Evolutionary conservation across 2,888 invertebrate genomes (phyloP), one percentile per base, ranked within the genome.

Genomic region (Polyommatus icarus): DNA sequence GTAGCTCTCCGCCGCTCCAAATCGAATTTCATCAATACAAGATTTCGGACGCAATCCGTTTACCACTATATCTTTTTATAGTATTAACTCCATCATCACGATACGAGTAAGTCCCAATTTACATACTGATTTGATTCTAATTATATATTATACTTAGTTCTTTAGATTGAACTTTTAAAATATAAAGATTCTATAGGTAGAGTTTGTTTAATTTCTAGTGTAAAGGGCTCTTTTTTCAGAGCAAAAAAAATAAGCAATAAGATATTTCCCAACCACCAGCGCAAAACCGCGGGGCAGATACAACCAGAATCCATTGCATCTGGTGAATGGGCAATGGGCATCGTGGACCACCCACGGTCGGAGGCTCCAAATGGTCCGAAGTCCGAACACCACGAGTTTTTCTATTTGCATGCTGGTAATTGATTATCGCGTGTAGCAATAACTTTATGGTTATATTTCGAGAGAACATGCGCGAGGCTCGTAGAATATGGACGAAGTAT

Each of bases 21-120:
- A 50, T 75, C 50, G 29, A 54, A 50, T 75, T 75, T 54, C 75
- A 29, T 75, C 75, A 75, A 67, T 67, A 67, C 67, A 67, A 67
- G 67, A 32, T 29, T 67, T 32, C 29, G 67, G 67, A 67, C 67
- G 29, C 29, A 67, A 67, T 67, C 29, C 67, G 67, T 67, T 67
- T 32, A 32, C 7, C 67, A 32, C 18, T 67, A 29, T 18, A 32
- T 15, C 67, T 67, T 24, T 29, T 67, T 24, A 67, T 29, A 6
- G 24, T 67, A 67, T 67, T 12, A 29, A 12, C 61, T 24, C 20
- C 4, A 61, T 61, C 61, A 61, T 61, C 24, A 61, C 61, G 24
- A 24, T 24, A n/a, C n/a, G n/a, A n/a, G n/a, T n/a, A 12, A 8
- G 12, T 61, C 61, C 61, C 3, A 10, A 24, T 54, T 4, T 18